phyloP scores from a whole-genome alignment of 2,113 vertebrate species.

The Vulpes vulpes region DNA sequence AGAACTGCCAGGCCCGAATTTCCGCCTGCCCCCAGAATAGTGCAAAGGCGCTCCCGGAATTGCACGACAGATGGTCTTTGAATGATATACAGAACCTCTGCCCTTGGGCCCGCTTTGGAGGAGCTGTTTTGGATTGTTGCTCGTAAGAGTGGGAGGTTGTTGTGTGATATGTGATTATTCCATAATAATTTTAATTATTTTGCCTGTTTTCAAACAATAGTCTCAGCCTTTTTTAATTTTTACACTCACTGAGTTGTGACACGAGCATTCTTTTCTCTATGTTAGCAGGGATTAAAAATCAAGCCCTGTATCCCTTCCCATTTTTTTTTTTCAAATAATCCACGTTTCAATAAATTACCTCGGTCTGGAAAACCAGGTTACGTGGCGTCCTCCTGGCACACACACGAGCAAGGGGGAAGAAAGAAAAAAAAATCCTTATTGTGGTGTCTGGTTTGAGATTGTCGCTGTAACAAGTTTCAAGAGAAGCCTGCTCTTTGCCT shows the following conservation, averaged over 20 bases:
- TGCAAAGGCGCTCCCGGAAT: conserved; percentile 90
- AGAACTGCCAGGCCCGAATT: conserved; percentile 92
- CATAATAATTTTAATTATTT: conserved; percentile 94
- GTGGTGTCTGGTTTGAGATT: conserved; percentile 85
- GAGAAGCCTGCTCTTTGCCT: conserved; percentile 88
- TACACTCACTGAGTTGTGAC: conserved; percentile 92
- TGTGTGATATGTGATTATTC: conserved; percentile 94
- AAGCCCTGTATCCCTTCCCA: conserved; percentile 89
- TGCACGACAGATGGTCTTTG: conserved; percentile 97
- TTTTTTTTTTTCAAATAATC: conserved; percentile 86
- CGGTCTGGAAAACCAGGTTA: conserved; percentile 87
- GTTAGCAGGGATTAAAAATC: conserved; percentile 91
- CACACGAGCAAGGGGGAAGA: conserved; percentile 52
- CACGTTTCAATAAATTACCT: conserved; percentile 90
- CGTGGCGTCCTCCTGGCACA: conserved; percentile 82
- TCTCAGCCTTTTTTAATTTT: conserved; percentile 91
- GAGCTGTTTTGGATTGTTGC: conserved; percentile 95
- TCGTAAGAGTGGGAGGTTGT: conserved; percentile 93
- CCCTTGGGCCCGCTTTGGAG: conserved; percentile 94
- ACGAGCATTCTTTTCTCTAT: conserved; percentile 88
- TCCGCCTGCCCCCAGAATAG: conserved; percentile 89
- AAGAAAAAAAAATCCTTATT: conserved; percentile 77
- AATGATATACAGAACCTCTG: conserved; percentile 96
- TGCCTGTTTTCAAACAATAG: conserved; percentile 92
- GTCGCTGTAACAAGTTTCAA: conserved; percentile 88